Conservation (phyloP, 2,888 invertebrate species). For the Lapara coniferarum region DNA sequence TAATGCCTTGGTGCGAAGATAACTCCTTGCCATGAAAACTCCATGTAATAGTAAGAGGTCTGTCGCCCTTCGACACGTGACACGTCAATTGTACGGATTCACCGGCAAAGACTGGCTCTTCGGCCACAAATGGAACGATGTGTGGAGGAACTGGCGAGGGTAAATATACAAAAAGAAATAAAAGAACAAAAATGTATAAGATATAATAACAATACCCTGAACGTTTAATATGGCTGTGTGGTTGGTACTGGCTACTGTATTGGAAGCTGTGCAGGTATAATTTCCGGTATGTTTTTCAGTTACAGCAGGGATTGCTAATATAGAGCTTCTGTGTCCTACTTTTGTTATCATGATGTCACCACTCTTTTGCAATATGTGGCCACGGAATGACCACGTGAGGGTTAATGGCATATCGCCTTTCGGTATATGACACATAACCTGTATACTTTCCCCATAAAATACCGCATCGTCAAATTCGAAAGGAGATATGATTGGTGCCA, state of each 20-base stretch:
- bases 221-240: constrained; percentile 86
- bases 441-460: constrained; percentile 84
- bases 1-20: constrained; percentile 81
- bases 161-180: constrained; percentile 52
- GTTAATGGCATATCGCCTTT: constrained; percentile 89
- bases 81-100: constrained; percentile 86
- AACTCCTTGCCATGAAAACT: constrained; percentile 86
- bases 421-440: constrained; percentile 82
- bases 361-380: constrained; percentile 70
- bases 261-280: constrained; percentile 90
- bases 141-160: constrained; percentile 83
- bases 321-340: constrained; percentile 84
- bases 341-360: constrained; percentile 80
- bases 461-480: constrained; percentile 83
- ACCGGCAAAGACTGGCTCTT: constrained; percentile 86
- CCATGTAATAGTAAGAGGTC: constrained; percentile 90
- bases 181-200: constrained; percentile 49
- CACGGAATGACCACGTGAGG: constrained; percentile 88
- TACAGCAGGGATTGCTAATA: constrained; percentile 86
- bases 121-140: constrained; percentile 85
- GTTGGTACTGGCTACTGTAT: constrained; percentile 86
- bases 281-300: constrained; percentile 88
- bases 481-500: constrained; percentile 84
- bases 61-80: constrained; percentile 87
- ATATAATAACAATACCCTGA: constrained; percentile 82